These are phyloP conservation scores for Passer domesticus DNA, from an alignment of 2,113 vertebrate genomes.

Conservation along the genomic window DNA sequence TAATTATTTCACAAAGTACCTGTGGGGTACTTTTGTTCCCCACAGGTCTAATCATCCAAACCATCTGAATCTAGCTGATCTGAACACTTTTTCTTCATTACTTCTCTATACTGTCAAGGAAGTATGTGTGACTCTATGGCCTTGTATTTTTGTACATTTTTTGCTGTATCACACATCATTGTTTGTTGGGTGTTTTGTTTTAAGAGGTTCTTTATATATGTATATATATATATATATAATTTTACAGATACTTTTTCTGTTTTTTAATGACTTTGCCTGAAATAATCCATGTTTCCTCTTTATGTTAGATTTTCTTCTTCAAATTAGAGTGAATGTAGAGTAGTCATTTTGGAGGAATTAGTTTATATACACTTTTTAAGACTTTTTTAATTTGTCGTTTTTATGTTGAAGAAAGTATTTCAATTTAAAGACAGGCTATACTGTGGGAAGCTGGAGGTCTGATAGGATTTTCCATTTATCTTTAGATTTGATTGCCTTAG, in stretches of 20 bases:
- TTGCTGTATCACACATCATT: background rate
- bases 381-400: background rate
- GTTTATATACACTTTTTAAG: background rate
- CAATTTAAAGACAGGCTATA: background rate
- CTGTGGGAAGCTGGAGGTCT: background rate
- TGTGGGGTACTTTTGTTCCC: background rate
- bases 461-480: background rate
- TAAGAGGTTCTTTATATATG: background rate
- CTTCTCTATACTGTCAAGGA: background rate
- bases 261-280: background rate
- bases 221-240: no score
- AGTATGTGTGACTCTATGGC: background rate
- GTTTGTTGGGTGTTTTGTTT: fast-evolving
- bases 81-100: background rate
- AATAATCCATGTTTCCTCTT: background rate
- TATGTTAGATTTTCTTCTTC: background rate
- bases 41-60: background rate
- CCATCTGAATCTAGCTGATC: background rate
- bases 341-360: background rate
- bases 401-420: background rate
- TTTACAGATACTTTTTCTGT: background rate
- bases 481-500: background rate
- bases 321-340: background rate
- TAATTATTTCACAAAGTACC: slow-evolving; percentile 21
- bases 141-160: background rate